phyloP scores from a whole-genome alignment of 2,113 vertebrate species.

The Trogon melanurus region DNA sequence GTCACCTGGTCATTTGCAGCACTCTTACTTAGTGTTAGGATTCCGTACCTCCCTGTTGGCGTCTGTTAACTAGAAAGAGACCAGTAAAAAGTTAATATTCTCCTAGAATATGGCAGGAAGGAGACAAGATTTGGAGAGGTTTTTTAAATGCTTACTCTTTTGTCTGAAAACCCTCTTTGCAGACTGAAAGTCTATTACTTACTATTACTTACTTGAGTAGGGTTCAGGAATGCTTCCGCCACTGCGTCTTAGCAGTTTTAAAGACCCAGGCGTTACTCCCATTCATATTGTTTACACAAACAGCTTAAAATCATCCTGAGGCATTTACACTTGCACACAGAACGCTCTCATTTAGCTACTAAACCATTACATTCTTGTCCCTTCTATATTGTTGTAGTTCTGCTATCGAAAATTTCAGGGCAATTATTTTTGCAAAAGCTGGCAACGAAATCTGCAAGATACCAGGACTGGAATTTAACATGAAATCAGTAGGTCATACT shows the following conservation, averaged over 20 bases:
- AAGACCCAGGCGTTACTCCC: not conserved
- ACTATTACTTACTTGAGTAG: not conserved
- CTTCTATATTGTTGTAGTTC: not conserved
- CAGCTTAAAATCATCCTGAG: not conserved
- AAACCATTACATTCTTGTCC: not conserved
- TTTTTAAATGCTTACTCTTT: not conserved
- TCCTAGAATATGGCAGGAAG: not conserved
- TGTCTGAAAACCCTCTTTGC: not conserved
- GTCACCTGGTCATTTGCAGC: not conserved
- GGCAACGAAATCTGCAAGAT: not conserved
- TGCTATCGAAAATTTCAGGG: not conserved
- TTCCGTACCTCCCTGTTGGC: not conserved
- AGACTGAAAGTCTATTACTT: not conserved
- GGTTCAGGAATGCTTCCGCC: not conserved
- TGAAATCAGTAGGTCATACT: not conserved
- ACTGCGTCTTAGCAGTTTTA: not conserved
- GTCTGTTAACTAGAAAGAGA: not conserved
- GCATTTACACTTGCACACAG: not conserved
- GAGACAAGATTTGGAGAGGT: not conserved
- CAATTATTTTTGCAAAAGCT: not conserved
- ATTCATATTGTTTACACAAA: not conserved
- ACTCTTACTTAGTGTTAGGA: not conserved
- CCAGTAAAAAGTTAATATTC: not conserved
- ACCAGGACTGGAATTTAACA: not conserved
- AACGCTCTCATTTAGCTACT: not conserved